A percentile compares a stretch with the other conserved stretches of the same genome.
Evolutionary conservation across 2,113 vertebrate species (phyloP).

Genomic region (Tympanuchus pallidicinctus): DNA sequence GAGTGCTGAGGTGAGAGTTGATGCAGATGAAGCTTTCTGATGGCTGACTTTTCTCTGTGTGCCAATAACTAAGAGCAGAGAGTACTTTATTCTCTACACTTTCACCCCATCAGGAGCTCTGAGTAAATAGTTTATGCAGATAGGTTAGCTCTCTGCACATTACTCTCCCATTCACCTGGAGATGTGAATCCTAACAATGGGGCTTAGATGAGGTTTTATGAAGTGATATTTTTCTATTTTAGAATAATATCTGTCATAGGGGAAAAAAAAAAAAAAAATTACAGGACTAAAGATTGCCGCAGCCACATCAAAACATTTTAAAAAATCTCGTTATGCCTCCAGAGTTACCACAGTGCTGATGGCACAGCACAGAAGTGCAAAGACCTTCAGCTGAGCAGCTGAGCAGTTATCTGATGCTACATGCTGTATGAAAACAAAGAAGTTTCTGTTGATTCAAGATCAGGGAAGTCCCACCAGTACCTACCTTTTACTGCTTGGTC

Average conservation of each 20-base stretch:
- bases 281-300: neutral
- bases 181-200: too few species aligned
- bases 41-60: neutral
- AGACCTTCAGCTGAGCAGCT: slow-evolving; percentile 22
- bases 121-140: too few species aligned
- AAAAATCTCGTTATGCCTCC: neutral
- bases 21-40: slow-evolving; percentile 9
- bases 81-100: too few species aligned
- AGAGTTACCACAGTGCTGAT: neutral
- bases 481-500: neutral
- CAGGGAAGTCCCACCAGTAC: neutral
- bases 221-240: too few species aligned
- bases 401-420: neutral
- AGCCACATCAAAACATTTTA: neutral
- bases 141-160: too few species aligned
- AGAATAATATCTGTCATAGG: too few species aligned
- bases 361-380: neutral
- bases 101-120: too few species aligned
- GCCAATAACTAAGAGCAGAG: neutral
- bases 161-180: too few species aligned
- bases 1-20: neutral
- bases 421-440: neutral
- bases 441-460: slow-evolving; percentile 23
- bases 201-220: too few species aligned
- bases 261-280: neutral